phyloP scores from a whole-genome alignment of 2,888 invertebrate species.

The Cheilosia impressa region DNA sequence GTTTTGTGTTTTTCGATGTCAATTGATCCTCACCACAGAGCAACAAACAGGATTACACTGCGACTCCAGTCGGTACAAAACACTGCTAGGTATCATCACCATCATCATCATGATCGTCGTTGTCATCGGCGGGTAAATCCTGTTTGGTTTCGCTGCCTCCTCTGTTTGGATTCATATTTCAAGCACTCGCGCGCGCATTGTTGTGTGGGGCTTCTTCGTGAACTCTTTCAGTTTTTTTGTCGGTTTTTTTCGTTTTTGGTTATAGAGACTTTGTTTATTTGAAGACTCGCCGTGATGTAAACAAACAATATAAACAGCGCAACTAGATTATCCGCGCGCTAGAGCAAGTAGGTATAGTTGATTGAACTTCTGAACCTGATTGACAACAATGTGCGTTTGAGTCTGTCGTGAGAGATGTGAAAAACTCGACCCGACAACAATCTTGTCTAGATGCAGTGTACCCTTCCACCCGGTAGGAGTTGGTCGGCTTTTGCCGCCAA shows the following conservation, averaged over 20 bases:
- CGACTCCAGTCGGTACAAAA: constrained; percentile 12
- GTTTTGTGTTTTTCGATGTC: constrained; percentile 42
- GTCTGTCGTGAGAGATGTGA: constrained; percentile 44
- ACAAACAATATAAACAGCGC: constrained; percentile 62
- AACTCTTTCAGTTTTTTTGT: neutral
- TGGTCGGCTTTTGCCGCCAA: constrained; percentile 49
- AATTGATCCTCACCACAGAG: constrained; percentile 56
- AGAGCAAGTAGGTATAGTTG: constrained; percentile 52
- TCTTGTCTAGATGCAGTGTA: constrained; percentile 13
- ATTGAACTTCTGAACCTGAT: constrained; percentile 75
- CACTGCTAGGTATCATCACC: neutral
- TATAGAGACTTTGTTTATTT: constrained; percentile 44
- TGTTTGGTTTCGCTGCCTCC: constrained; percentile 45
- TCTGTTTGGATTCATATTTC: constrained; percentile 60
- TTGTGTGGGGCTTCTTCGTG: constrained; percentile 34
- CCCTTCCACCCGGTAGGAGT: constrained; percentile 10
- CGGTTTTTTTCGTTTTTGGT: constrained; percentile 14
- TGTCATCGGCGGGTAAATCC: constrained; percentile 47
- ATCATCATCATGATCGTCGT: constrained; percentile 12
- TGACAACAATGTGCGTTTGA: constrained; percentile 74
- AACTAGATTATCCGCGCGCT: constrained; percentile 69
- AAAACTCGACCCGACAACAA: constrained; percentile 72
- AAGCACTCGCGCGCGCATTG: constrained; percentile 12
- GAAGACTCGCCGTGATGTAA: constrained; percentile 51
- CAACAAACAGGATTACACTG: constrained; percentile 61